Base-by-base conservation (phyloP, 1,140 invertebrate genomes). In the Akabosia matsudoensis region DNA sequence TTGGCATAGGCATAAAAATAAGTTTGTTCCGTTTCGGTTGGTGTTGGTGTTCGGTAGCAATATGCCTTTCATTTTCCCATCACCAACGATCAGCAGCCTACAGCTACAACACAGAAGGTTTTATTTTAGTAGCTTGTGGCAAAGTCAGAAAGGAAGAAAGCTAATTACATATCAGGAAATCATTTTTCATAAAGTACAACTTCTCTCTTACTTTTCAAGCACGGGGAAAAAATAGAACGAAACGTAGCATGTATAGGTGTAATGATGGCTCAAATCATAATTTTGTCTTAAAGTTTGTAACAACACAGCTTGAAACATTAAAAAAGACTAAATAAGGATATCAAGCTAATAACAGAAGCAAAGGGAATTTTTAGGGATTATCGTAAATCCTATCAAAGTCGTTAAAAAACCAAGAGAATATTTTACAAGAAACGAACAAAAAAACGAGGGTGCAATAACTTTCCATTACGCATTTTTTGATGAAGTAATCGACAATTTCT, bases 121-220 rank as follows among this genome's bases (percentile, higher is more conserved):
- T 51, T 51, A 13, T 51, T 51, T n/a, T n/a, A 51, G 54, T 22
- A 61, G 54, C 54, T 7, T 10, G 54, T 22, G 4, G n/a, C 4
- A 4, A 24, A 61, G 24, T 61, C 24, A 24, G n/a, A 61, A 24
- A 61, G 54, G 54, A 24, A 61, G 54, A 61, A 61, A 61, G 54
- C 24, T 61, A 61, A 61, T 61, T 61, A 61, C 54, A n/a, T 61
- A 61, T 24, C 54, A 61, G 54, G 54, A 61, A 61, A 61, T 24
- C 54, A 61, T 61, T 61, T 61, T 61, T 61, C 54, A 61, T 61
- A 61, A 61, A 61, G 14, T 61, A 24, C 54, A 61, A 10, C 18
- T 61, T 61, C 54, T 61, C 54, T 61, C 7, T 61, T 61, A 4
- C n/a, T 13, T 61, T 61, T 61, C 24, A 61, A 22, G 14, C 14